These are phyloP conservation scores for Mesembrinibis cayennensis DNA, from an alignment of 2,113 vertebrate genomes.

Conservation along the genomic window DNA sequence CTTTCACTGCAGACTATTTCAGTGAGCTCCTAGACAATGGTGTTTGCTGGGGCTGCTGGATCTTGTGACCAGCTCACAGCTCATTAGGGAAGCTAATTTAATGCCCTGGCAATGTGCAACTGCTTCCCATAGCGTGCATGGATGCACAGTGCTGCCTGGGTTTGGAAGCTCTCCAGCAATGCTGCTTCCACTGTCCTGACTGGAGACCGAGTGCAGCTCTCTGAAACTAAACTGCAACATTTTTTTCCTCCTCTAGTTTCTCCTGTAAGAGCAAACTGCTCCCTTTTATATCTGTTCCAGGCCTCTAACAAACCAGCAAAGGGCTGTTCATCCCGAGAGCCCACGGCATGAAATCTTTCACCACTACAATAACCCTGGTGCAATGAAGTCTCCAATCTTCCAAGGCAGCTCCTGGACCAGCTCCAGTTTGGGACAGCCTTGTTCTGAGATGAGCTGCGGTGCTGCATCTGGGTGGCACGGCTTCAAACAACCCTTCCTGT, in stretches of 20 bases:
- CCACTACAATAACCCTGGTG: neutral
- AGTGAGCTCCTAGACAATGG: neutral
- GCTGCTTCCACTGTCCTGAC: accelerated
- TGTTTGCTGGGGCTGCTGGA: neutral
- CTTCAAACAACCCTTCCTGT: neutral
- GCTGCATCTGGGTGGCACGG: neutral
- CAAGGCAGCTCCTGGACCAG: neutral
- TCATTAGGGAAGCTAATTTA: neutral
- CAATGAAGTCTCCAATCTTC: neutral
- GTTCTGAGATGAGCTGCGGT: neutral
- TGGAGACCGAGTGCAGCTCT: neutral
- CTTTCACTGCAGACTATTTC: neutral
- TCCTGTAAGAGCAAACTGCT: neutral
- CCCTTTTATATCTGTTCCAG: neutral
- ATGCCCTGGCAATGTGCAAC: neutral
- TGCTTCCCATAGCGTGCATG: neutral
- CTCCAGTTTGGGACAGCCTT: neutral
- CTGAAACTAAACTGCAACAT: neutral
- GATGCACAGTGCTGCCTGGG: accelerated
- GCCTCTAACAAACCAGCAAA: neutral
- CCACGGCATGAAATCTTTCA: neutral
- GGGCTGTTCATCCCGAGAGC: neutral
- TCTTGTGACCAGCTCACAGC: neutral
- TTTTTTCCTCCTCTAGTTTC: neutral
- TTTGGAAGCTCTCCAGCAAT: neutral